Conservation (phyloP, 2,797 vertebrate species). For the Pachyuromys duprasi region DNA sequence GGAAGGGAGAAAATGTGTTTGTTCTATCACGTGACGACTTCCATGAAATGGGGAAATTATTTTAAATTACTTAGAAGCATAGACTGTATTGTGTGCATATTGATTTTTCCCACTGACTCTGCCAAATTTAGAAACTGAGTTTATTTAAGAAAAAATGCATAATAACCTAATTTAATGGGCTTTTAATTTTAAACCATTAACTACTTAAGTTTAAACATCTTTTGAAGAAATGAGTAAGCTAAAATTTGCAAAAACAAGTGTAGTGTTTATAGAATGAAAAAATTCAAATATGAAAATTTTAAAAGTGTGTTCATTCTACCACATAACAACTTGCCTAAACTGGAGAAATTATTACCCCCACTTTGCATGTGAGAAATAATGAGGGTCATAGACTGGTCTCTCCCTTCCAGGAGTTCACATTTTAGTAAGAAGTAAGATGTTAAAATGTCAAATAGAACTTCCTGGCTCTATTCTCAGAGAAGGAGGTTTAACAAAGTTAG, state of each 20-base stretch:
- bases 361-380: slow-evolving; percentile 32
- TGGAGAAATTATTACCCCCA: not conserved
- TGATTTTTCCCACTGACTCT: not conserved
- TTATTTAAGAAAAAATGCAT: not conserved
- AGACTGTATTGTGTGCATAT: not conserved
- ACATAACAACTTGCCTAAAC: not conserved
- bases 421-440: not conserved
- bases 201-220: not conserved
- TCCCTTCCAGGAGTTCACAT: not conserved
- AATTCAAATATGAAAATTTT: not conserved
- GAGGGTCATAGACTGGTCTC: not conserved
- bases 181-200: not conserved
- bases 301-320: not conserved
- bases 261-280: not conserved
- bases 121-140: not conserved
- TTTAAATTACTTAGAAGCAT: not conserved
- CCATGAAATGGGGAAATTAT: slow-evolving; percentile 16
- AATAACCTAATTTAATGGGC: not conserved
- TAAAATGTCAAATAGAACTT: not conserved
- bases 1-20: slow-evolving; percentile 41
- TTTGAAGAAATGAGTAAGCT: not conserved
- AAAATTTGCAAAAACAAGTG: not conserved
- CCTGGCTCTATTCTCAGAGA: not conserved
- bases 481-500: not conserved
- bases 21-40: slow-evolving; percentile 3